Conservation (phyloP, 2,888 invertebrate genomes). For the Lagria hirta region DNA sequence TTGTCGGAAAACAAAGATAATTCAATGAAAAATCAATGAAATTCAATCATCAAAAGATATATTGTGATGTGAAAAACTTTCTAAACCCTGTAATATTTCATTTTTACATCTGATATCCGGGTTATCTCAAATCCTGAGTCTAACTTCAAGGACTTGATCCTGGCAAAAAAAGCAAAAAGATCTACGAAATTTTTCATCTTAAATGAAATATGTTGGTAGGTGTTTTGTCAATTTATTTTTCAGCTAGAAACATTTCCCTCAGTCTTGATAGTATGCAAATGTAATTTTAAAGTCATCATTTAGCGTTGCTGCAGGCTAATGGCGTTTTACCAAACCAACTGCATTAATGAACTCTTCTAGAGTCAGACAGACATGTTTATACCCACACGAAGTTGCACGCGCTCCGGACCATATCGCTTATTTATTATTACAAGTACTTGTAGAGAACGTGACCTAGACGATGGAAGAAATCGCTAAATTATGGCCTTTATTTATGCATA, state of each 20-base stretch:
- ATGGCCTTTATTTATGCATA: conserved; percentile 42
- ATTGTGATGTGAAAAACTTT: no score
- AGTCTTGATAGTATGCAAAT: conserved; percentile 47
- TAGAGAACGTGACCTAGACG: conserved; percentile 52
- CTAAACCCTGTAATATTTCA: no score
- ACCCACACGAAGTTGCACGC: conserved; percentile 54
- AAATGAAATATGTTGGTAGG: conserved; percentile 15
- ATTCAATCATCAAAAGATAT: no score
- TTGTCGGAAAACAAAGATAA: no score
- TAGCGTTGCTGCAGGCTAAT: conserved; percentile 50
- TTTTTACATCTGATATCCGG: no score
- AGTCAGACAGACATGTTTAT: conserved; percentile 54
- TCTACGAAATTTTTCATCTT: no score
- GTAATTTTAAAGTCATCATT: conserved; percentile 54
- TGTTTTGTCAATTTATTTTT: conserved; percentile 15
- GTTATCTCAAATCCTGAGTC: no score
- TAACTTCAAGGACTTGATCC: no score
- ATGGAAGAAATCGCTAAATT: conserved; percentile 51
- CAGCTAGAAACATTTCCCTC: conserved; percentile 12
- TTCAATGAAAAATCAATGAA: no score
- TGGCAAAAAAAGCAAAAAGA: no score
- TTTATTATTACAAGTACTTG: conserved; percentile 53
- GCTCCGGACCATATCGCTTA: conserved; percentile 54
- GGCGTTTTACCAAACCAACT: conserved; percentile 53
- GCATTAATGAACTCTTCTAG: conserved; percentile 55